phyloP scores from a whole-genome alignment of 2,113 vertebrate genomes.

The Xyliphius kryptos region DNA sequence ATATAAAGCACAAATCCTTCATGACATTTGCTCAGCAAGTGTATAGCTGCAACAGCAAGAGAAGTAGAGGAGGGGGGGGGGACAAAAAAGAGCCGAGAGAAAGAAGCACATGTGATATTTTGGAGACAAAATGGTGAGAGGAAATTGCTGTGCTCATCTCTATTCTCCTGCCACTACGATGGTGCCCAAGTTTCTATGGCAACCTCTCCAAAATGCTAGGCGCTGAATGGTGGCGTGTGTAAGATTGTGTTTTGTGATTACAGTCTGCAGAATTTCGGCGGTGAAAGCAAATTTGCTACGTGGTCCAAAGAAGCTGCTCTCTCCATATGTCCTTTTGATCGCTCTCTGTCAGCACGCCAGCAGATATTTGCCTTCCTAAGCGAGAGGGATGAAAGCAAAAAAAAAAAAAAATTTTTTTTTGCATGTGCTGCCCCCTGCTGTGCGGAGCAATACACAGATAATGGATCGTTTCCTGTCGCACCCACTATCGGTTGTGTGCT shows the following conservation, averaged over 20 bases:
- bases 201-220: constrained; percentile 69
- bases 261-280: constrained; percentile 58
- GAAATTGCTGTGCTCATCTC: constrained; percentile 68
- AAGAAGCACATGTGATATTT: constrained; percentile 24
- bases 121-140: constrained; percentile 60
- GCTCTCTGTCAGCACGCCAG: constrained; percentile 41
- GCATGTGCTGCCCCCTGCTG: constrained; percentile 52
- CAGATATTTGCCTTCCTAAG: constrained; percentile 4
- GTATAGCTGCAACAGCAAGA: not conserved
- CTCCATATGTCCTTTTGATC: constrained; percentile 60
- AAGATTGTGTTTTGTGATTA: constrained; percentile 66
- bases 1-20: not conserved
- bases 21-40: not conserved
- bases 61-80: not conserved
- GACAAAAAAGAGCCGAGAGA: not conserved
- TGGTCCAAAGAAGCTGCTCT: constrained; percentile 56
- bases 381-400: not conserved
- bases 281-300: constrained; percentile 61
- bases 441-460: constrained; percentile 12
- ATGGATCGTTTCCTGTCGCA: not conserved
- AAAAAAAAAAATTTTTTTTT: constrained; percentile 41
- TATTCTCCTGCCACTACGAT: constrained; percentile 65
- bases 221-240: constrained; percentile 64
- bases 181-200: constrained; percentile 67
- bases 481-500: not conserved